These are phyloP conservation scores for Leucosticte australis DNA, from an alignment of 2,113 vertebrate species.

Conservation along the genomic window DNA sequence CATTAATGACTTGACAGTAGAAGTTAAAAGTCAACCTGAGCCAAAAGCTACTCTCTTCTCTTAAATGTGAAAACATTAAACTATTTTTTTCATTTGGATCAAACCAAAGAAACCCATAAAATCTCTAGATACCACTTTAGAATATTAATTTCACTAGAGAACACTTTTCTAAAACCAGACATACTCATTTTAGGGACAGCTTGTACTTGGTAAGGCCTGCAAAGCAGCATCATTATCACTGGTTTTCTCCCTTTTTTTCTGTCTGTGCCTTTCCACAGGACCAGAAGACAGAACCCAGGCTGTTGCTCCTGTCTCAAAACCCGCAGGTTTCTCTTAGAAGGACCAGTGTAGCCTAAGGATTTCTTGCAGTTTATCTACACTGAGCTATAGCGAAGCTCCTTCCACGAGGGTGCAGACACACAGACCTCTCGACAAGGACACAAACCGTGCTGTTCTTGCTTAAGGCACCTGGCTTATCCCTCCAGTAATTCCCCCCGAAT, in stretches of 20 bases:
- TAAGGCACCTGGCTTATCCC: not conserved
- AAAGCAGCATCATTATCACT: not conserved
- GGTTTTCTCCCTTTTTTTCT: not conserved
- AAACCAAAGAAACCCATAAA: not conserved
- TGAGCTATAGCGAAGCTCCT: not conserved
- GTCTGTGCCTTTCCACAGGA: not conserved
- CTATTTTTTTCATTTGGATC: not conserved
- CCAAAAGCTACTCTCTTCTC: not conserved
- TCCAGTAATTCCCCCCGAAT: not conserved
- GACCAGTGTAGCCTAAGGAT: not conserved
- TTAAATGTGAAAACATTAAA: not conserved
- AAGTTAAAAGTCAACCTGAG: not conserved
- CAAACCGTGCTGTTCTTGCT: not conserved
- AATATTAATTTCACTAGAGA: not conserved
- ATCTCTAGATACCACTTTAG: not conserved
- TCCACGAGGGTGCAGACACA: not conserved
- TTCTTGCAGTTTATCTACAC: not conserved
- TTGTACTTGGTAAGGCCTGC: not conserved
- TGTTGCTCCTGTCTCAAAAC: not conserved
- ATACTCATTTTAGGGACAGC: not conserved
- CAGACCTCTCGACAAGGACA: not conserved
- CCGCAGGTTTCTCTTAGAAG: not conserved
- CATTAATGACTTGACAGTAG: not conserved
- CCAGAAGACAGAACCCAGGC: not conserved
- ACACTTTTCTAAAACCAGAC: not conserved